A percentile compares a stretch with the other conserved stretches of the same genome.
Conservation (phyloP, 2,113 vertebrate genomes). For the Paradisaea rubra region DNA sequence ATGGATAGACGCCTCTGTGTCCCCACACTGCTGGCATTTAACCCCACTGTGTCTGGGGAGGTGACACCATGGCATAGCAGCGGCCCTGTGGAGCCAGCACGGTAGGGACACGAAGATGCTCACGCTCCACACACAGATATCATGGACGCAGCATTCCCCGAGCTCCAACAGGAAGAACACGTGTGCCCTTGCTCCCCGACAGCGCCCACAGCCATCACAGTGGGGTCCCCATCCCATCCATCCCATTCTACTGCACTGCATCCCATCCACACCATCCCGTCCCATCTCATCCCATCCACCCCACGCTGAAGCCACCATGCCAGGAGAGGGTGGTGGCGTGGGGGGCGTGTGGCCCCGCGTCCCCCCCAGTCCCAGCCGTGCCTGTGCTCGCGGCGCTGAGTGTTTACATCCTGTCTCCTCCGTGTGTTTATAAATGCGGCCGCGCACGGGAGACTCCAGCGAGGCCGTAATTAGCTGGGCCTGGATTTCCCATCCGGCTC, state of each 20-base stretch:
- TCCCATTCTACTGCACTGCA: fast-evolving
- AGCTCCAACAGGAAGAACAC: fast-evolving
- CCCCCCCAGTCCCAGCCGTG: neutral
- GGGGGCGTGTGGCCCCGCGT: fast-evolving
- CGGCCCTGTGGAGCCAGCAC: fast-evolving
- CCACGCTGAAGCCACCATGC: fast-evolving
- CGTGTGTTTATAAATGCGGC: slow-evolving; percentile 50
- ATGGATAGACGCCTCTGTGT: neutral
- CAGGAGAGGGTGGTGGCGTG: fast-evolving
- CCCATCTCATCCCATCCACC: neutral
- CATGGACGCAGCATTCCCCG: fast-evolving
- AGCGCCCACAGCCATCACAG: fast-evolving
- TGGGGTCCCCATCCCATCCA: neutral
- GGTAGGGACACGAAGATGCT: fast-evolving
- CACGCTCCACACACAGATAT: fast-evolving
- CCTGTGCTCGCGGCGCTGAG: neutral
- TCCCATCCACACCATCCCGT: neutral
- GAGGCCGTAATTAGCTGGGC: slow-evolving; percentile 32
- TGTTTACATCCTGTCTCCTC: slow-evolving; percentile 61
- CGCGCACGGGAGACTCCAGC: slow-evolving; percentile 21
- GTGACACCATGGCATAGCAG: fast-evolving
- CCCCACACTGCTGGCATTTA: neutral
- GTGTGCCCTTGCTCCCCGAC: fast-evolving
- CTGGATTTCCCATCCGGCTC: slow-evolving; percentile 40
- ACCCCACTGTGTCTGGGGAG: neutral